phyloP scores from a whole-genome alignment of 2,888 invertebrate species.

The Mythimna ferrago region DNA sequence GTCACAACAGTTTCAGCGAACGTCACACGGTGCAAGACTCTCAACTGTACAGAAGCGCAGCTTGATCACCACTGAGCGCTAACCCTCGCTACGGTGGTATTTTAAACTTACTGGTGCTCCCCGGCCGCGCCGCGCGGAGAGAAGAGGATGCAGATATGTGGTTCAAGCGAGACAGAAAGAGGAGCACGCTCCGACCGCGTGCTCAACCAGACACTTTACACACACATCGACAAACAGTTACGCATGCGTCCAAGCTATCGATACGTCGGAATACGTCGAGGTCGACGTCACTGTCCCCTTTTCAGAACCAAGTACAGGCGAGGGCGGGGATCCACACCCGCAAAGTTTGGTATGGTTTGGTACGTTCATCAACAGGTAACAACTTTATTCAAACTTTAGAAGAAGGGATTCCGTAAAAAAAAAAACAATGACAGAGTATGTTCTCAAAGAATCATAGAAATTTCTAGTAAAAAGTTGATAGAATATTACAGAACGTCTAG shows the following conservation, averaged over 20 bases:
- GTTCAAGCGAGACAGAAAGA: slow-evolving; percentile 77
- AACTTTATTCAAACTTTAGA: slow-evolving; percentile 25
- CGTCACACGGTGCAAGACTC: slow-evolving; percentile 69
- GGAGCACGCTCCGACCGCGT: slow-evolving; percentile 85
- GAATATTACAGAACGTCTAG: slow-evolving; percentile 41
- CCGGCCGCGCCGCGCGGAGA: slow-evolving; percentile 70
- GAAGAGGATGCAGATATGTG: slow-evolving; percentile 76
- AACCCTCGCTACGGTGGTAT: slow-evolving; percentile 80
- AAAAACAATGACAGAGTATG: background rate
- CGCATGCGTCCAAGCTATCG: slow-evolving; percentile 85
- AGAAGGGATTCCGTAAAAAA: background rate
- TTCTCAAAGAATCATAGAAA: slow-evolving; percentile 5
- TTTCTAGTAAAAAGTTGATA: slow-evolving; percentile 26
- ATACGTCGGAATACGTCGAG: slow-evolving; percentile 80
- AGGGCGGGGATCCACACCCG: slow-evolving; percentile 63
- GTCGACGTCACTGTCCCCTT: slow-evolving; percentile 84
- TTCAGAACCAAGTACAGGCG: slow-evolving; percentile 78
- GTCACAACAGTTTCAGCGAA: slow-evolving; percentile 76
- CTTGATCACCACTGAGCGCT: slow-evolving; percentile 86
- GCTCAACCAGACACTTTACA: slow-evolving; percentile 80
- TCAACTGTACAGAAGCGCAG: slow-evolving; percentile 77
- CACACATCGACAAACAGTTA: slow-evolving; percentile 80
- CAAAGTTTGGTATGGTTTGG: too few relatives aligned
- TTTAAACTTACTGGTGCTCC: slow-evolving; percentile 87
- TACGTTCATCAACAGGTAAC: slow-evolving; percentile 41